Evolutionary conservation across 2,888 invertebrate species (phyloP), one percentile per base, ranked within the genome.

Genomic region (Tetragonisca angustula): DNA sequence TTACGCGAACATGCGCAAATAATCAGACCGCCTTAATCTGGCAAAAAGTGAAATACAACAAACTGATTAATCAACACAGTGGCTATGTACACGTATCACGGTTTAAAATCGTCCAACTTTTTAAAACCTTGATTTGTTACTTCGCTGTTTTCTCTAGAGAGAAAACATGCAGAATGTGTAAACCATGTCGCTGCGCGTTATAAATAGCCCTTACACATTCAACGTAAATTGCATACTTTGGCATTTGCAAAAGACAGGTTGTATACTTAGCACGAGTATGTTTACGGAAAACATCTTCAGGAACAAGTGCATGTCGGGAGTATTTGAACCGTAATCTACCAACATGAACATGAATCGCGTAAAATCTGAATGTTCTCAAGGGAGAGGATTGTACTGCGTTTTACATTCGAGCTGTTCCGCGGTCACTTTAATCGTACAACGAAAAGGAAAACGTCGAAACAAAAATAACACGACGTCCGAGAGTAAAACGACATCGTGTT

Each of bases 181-280:
- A 54, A 59, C 32, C 61, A 32, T 56, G 27, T 71, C 21, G 24
- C 21, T 50, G 15, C 49, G 6, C 32, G 49, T 65, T 65, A 74
- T 74, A 74, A 84, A 84, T 78, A 84, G 61, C 1, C 24, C 19
- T n/a, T 68, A 19, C 61, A 61, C 69, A 64, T 54, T 73, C 64
- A 73, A 83, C 65, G 70, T 77, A 74, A 74, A 56, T 49, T 43
- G 13, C 62, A 76, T 86, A 85, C 89, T 91, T 88, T 88, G 89
- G 86, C 88, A 90, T 91, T 91, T 91, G 65, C 85, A 88, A 72
- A 72, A 79, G 86, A 82, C 87, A 87, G 79, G 72, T 83, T 76
- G 83, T 74, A 67, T 64, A 24, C 56, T 54, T 24, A 52, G 70
- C 9, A 43, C 11, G 24, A 54, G 67, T 24, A 24, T 36, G 21